Evolutionary conservation across 2,888 invertebrate species (phyloP).

Genomic region (Platynereis dumerilii): DNA sequence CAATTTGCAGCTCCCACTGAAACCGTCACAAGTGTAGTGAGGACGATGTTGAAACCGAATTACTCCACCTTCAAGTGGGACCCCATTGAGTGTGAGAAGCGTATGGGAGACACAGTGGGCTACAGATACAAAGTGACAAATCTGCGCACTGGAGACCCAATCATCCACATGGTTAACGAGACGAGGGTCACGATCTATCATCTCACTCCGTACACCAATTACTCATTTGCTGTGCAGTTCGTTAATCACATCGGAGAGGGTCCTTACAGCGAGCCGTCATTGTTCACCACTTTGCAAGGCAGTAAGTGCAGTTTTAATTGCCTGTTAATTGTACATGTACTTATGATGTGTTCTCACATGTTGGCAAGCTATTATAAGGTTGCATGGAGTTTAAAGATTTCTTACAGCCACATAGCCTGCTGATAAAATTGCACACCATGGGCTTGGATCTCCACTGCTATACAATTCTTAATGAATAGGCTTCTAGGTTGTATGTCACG

Average conservation of each 20-base stretch:
- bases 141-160: constrained; percentile 3
- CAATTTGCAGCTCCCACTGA: constrained; percentile 24
- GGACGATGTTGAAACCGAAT: constrained; percentile 14
- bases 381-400: too few relatives aligned
- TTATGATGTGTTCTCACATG: not conserved
- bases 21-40: constrained; percentile 15
- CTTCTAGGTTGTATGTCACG: not conserved
- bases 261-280: constrained; percentile 72
- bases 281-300: constrained; percentile 81
- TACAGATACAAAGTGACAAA: constrained; percentile 30
- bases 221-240: constrained; percentile 76
- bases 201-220: constrained; percentile 77
- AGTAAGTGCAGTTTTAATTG: too few relatives aligned
- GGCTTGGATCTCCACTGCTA: too few relatives aligned
- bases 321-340: not conserved
- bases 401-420: too few relatives aligned
- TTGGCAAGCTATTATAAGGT: too few relatives aligned
- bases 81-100: constrained; percentile 22
- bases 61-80: constrained; percentile 27
- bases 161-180: constrained; percentile 57
- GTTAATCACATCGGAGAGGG: constrained; percentile 79
- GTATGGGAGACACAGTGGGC: constrained; percentile 22
- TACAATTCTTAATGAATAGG: too few relatives aligned
- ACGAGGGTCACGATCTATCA: constrained; percentile 71
- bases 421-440: too few relatives aligned